A percentile compares a stretch with the other conserved stretches of the same genome.
Evolutionary conservation across 2,888 invertebrate genomes (phyloP).

Genomic region (Teleiodes luculella): DNA sequence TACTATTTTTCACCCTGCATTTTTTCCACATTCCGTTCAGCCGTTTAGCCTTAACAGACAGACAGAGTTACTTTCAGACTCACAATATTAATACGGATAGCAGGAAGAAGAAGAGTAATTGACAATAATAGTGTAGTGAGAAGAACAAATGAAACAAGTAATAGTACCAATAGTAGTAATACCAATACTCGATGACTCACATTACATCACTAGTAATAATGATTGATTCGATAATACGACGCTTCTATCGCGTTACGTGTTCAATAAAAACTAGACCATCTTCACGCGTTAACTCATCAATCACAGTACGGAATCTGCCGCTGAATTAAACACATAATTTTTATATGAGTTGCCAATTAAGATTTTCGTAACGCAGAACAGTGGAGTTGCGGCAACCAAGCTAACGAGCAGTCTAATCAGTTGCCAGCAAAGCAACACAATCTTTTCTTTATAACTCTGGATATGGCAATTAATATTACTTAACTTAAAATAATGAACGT

Average conservation of each 20-base stretch:
- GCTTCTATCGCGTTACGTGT: constrained; percentile 13
- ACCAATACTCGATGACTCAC: constrained; percentile 8
- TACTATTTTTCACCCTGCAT: too few relatives aligned
- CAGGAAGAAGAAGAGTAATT: neutral
- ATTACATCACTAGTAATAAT: constrained; percentile 28
- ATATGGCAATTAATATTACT: constrained; percentile 70
- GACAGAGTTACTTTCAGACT: too few relatives aligned
- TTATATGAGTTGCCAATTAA: constrained; percentile 48
- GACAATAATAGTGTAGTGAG: neutral
- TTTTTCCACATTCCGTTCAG: too few relatives aligned
- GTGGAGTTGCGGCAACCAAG: constrained; percentile 43
- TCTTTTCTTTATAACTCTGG: constrained; percentile 57
- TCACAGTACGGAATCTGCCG: constrained; percentile 33
- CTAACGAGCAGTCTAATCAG: constrained; percentile 54
- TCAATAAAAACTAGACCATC: constrained; percentile 22
- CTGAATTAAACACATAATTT: constrained; percentile 34
- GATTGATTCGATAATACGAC: constrained; percentile 28
- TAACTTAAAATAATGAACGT: constrained; percentile 59
- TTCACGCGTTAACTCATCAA: constrained; percentile 31
- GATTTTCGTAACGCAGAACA: constrained; percentile 47
- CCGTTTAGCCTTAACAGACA: too few relatives aligned
- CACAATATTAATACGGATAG: too few relatives aligned
- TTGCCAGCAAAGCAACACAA: constrained; percentile 50
- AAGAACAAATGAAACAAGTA: neutral
- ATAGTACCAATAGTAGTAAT: too few relatives aligned